phyloP scores from a whole-genome alignment of 2,113 vertebrate genomes.

The Todiramphus chloris region DNA sequence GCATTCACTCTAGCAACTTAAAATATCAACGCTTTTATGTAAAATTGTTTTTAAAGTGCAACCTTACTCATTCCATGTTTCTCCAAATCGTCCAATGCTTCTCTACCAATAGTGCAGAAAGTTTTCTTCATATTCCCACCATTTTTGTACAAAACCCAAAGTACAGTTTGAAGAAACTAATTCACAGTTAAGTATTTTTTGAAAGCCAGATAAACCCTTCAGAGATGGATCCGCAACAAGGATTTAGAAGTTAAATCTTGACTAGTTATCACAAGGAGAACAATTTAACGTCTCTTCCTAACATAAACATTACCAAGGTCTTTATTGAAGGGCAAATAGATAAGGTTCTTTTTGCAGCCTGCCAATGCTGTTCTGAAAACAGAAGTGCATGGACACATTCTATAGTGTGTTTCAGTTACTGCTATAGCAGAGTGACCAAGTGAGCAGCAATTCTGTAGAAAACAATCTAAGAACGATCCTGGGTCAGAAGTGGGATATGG shows the following conservation, averaged over 20 bases:
- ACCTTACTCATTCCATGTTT: neutral
- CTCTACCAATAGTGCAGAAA: neutral
- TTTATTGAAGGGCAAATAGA: neutral
- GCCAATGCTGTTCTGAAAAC: neutral
- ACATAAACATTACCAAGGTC: neutral
- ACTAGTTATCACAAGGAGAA: neutral
- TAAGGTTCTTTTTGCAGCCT: neutral
- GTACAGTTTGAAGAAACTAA: neutral
- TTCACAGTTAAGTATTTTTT: neutral
- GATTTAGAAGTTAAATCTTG: neutral
- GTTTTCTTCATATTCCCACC: neutral
- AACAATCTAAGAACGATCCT: neutral
- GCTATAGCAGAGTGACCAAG: neutral
- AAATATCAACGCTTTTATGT: neutral
- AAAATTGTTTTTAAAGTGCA: neutral
- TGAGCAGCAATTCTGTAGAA: neutral
- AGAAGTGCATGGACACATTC: neutral
- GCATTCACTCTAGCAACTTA: neutral
- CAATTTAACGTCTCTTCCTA: neutral
- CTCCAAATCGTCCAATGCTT: neutral
- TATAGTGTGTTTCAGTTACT: fast-evolving
- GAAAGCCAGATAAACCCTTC: neutral
- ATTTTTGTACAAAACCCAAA: neutral
- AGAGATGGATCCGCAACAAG: neutral
- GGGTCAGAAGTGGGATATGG: neutral